Base-by-base conservation (phyloP, 2,888 invertebrate species). In the Cerastis leucographa region DNA sequence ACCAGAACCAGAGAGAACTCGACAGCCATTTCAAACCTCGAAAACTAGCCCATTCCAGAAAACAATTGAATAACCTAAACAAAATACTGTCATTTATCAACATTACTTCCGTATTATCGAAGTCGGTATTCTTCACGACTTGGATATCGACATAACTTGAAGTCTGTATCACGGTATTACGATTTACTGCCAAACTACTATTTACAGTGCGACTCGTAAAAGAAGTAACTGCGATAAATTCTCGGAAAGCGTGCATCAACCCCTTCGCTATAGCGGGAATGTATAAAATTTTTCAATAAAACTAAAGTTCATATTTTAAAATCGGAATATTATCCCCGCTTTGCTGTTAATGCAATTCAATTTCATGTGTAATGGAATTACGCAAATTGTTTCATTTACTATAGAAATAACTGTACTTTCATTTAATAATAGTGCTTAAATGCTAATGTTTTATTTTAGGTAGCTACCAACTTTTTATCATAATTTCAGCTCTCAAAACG, bases 191-290 rank as follows among this genome's bases (percentile, higher is more conserved):
- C 69, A 72, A 88, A 88, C 76, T 81, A 76, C 78, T 79, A 85
- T 87, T 85, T 80, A 87, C 73, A 72, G 71, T 56, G 69, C 42
- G 12, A 44, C 64, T 85, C 86, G 78, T 87, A 87, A 87, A 87
- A 75, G n/a, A 80, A 86, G 46, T 88, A 84, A 65, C 7, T 17
- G 44, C 68, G 29, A 84, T 84, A 84, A 76, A 80, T 80, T 73
- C 78, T 40, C 61, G 29, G 49, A 68, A 72, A 72, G 77, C 88
- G 80, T 80, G 74, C 67, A 73, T 85, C 62, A 75, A 74, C 62
- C 67, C 62, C 66, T 72, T 61, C n/a, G 35, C 54, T n/a, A 66
- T 71, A 35, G n/a, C 61, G 51, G 19, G 19, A 2, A 69, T 69
- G 42, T 46, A 25, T 67, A 65, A 65, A 19, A 54, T 61, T 12